phyloP scores from a whole-genome alignment of 2,797 vertebrate genomes.

The Sebastiscus albofasciatus region DNA sequence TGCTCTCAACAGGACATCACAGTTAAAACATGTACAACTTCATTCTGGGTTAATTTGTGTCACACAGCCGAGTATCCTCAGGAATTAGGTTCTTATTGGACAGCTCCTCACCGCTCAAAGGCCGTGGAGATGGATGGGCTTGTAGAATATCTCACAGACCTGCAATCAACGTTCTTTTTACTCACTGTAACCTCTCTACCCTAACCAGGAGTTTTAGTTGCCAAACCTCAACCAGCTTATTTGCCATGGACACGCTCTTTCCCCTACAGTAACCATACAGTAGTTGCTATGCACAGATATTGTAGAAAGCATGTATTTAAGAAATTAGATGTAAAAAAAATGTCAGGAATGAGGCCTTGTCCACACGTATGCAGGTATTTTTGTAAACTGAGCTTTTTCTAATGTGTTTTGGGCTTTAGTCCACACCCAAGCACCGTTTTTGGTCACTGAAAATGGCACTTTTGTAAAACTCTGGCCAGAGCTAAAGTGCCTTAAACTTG shows the following conservation, averaged over 20 bases:
- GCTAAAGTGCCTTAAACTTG: no score
- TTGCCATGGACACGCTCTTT: neutral
- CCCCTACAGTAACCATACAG: neutral
- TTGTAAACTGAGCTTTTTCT: no score
- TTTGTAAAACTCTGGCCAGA: no score
- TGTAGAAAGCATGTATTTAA: no score
- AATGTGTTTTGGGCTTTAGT: no score
- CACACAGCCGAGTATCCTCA: neutral
- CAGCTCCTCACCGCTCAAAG: no score
- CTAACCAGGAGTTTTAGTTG: neutral
- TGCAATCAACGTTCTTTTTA: no score
- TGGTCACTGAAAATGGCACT: no score
- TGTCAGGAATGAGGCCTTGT: neutral
- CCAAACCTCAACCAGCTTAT: neutral
- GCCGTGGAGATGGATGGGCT: neutral
- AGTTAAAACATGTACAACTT: neutral
- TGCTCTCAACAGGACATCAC: neutral
- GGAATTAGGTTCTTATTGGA: neutral
- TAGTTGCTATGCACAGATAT: neutral
- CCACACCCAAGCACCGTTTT: rapidly evolving
- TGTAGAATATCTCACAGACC: neutral
- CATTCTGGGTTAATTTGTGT: neutral
- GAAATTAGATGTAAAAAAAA: neutral
- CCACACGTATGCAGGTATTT: no score
- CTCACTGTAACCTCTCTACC: no score